Evolutionary conservation across 2,797 vertebrate species (phyloP).

Genomic region (Alcedo quadribrachys): DNA sequence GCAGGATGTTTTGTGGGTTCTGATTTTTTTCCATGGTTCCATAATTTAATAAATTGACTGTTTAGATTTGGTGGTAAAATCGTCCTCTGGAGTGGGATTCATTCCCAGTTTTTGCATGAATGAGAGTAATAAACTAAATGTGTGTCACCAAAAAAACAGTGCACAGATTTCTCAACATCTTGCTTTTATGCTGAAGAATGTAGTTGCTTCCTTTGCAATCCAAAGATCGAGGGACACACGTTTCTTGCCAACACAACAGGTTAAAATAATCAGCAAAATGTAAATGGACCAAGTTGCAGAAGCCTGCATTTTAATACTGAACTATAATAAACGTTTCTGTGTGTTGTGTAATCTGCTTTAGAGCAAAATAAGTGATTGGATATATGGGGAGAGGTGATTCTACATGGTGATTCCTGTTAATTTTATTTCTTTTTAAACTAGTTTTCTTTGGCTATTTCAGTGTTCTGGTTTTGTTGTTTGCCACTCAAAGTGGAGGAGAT

Average conservation of each 20-base stretch:
- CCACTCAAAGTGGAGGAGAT: background rate
- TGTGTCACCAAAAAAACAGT: background rate
- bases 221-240: background rate
- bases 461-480: slow-evolving; percentile 11
- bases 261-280: slow-evolving; percentile 6
- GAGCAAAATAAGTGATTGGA: background rate
- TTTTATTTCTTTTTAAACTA: background rate
- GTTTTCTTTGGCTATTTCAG: background rate
- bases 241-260: background rate
- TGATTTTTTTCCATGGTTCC: background rate
- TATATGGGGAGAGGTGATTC: background rate
- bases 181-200: slow-evolving; percentile 33
- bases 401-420: background rate
- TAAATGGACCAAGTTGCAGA: slow-evolving; percentile 26
- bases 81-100: slow-evolving; percentile 14
- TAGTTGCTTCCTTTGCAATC: background rate
- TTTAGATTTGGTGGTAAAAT: slow-evolving; percentile 7
- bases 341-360: background rate
- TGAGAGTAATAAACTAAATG: slow-evolving; percentile 2
- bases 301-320: background rate
- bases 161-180: slow-evolving; percentile 15
- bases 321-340: background rate
- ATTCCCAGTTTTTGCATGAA: slow-evolving; percentile 20
- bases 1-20: background rate
- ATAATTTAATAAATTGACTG: background rate